phyloP scores from a whole-genome alignment of 2,797 vertebrate species.

The Poecilia velifera region DNA sequence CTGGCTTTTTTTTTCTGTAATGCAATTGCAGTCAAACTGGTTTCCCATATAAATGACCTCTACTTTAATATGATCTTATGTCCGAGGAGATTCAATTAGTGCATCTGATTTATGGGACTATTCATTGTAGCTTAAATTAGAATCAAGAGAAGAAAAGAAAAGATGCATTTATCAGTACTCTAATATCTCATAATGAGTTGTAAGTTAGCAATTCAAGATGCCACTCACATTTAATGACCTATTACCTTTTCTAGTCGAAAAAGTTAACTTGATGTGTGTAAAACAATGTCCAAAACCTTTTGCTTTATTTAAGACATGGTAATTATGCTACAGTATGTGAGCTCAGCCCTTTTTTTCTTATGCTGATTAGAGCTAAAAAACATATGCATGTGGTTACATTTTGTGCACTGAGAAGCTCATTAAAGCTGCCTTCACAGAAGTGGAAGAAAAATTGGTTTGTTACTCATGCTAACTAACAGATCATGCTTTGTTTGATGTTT shows the following conservation, averaged over 20 bases:
- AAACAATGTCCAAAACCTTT: conserved; percentile 70
- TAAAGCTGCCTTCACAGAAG: conserved; percentile 56
- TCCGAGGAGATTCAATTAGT: conserved; percentile 67
- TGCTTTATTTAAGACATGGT: conserved; percentile 76
- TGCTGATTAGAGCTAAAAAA: conserved; percentile 73
- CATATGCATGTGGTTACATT: conserved; percentile 52
- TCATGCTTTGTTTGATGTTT: conserved; percentile 37
- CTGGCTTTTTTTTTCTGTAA: background rate
- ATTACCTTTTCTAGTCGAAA: conserved; percentile 32
- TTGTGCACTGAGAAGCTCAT: conserved; percentile 67
- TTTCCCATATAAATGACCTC: conserved; percentile 60
- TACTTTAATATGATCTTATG: conserved; percentile 45
- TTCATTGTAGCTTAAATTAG: conserved; percentile 41
- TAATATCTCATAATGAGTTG: conserved; percentile 54
- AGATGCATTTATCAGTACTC: conserved; percentile 53
- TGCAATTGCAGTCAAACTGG: conserved; percentile 16
- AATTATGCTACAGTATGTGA: conserved; percentile 72
- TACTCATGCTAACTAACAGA: conserved; percentile 43
- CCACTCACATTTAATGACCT: conserved; percentile 25
- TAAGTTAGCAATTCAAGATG: conserved; percentile 29
- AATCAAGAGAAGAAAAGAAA: conserved; percentile 61
- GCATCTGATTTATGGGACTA: conserved; percentile 61
- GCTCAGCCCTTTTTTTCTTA: conserved; percentile 62
- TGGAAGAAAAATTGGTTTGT: conserved; percentile 47
- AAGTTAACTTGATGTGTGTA: conserved; percentile 37